Evolutionary conservation across 2,888 invertebrate species (phyloP).

Genomic region (Chouioia cunea): DNA sequence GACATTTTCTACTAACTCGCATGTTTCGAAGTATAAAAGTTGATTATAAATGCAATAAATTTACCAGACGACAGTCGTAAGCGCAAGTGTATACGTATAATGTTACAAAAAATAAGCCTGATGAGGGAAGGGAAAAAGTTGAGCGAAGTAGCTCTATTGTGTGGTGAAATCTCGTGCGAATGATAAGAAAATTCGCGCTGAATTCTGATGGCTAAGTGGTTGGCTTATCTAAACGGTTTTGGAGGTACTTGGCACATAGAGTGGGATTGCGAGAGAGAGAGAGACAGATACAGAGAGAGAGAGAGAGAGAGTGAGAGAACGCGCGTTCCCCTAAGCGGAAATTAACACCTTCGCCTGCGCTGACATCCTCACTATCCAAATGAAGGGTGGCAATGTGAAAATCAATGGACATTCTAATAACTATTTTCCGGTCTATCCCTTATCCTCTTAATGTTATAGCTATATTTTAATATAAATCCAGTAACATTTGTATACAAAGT

Average conservation of each 20-base stretch:
- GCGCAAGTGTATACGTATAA: too few species aligned
- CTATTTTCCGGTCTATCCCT: slow-evolving; percentile 25
- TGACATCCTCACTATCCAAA: slow-evolving; percentile 18
- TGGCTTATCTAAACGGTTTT: slow-evolving; percentile 65
- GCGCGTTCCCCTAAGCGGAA: slow-evolving; percentile 62
- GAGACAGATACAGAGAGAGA: slow-evolving; percentile 8
- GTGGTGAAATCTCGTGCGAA: slow-evolving; percentile 7
- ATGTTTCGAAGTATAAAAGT: too few species aligned
- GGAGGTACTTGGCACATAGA: slow-evolving; percentile 23
- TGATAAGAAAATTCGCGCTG: slow-evolving; percentile 54
- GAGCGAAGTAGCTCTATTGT: neutral
- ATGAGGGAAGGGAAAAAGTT: too few species aligned
- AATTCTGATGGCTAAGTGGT: slow-evolving; percentile 63
- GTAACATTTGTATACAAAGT: too few species aligned
- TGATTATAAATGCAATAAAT: too few species aligned
- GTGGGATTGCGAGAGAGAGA: neutral
- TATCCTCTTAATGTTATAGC: neutral
- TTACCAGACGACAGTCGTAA: too few species aligned
- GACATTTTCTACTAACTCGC: too few species aligned
- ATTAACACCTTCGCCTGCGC: slow-evolving; percentile 61
- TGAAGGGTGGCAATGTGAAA: slow-evolving; percentile 54
- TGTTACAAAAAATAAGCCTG: too few species aligned
- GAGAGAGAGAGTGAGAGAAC: neutral
- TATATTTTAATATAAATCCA: too few species aligned
- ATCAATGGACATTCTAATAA: slow-evolving; percentile 60